Evolutionary conservation across 2,888 invertebrate species (phyloP), one percentile per base, ranked within the genome.

Genomic region (Tricholauxania praeusta): DNA sequence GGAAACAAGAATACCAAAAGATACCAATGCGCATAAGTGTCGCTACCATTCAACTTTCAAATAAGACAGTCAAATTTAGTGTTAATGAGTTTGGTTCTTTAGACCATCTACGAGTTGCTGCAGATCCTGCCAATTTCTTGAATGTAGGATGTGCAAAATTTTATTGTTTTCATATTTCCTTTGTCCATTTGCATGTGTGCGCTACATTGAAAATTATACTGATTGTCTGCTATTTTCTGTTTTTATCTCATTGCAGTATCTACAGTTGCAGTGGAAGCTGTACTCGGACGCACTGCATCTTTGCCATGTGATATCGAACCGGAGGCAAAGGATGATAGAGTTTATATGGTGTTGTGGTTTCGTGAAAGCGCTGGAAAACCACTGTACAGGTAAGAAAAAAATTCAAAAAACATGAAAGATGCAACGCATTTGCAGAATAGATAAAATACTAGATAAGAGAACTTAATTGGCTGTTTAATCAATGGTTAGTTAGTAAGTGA

Each of bases 321-420:
- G 71, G 91, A 92, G 85, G 91, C 92, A 72, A 91, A 92, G 81
- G 94, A 94, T 82, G 96, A 96, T 87, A 91, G 94, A 77, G 95
- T 96, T 75, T 95, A 96, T 88, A 95, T 96, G 94, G 96, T 96
- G 80, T 90, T 96, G 70, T 96, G 96, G 96, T 96, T 95, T 88
- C 90, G 94, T 78, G 95, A 95, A 85, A 93, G 92, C 81, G 93
- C 93, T 70, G 93, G 93, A 77, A 95, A 95, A 88, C 96, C 96
- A 78, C 93, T 96, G 83, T 96, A 96, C 90, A 96, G 95, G 96
- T 96, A 89, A 89, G 89, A 72, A n/a, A 7, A 53, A n/a, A 10
- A 19, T 3, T 19, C 14, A 49, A 47, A 14, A 64, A 19, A 10
- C 10, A 39, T 39, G 39, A 4, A 28, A 28, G 28, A 28, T 28